A percentile compares a stretch with the other conserved stretches of the same genome.
These are phyloP conservation scores for Canis aureus DNA, from an alignment of 2,113 vertebrate species.

Conservation along the genomic window DNA sequence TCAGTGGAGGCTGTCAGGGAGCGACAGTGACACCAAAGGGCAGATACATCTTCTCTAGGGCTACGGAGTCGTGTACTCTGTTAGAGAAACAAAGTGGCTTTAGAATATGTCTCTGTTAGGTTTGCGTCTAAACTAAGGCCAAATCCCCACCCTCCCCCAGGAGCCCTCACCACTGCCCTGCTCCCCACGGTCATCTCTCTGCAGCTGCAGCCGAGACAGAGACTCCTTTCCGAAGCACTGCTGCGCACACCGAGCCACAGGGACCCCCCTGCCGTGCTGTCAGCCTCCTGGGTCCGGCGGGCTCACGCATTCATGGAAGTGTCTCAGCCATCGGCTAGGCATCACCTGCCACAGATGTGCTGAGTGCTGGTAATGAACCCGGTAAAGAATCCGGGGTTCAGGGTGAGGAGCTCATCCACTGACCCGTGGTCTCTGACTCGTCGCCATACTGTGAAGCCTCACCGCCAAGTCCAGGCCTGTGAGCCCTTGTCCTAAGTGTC, in stretches of 20 bases:
- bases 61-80: no score
- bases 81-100: background rate
- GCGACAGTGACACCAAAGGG: accelerated
- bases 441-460: slow-evolving; percentile 40
- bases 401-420: no score
- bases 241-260: accelerated
- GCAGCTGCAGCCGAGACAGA: background rate
- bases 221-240: background rate
- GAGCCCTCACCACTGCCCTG: no score
- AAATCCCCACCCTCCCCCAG: no score
- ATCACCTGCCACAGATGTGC: background rate
- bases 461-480: background rate
- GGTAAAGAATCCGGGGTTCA: background rate
- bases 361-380: slow-evolving; percentile 31
- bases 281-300: accelerated
- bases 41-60: background rate
- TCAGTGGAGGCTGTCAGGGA: background rate
- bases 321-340: background rate
- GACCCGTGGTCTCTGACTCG: background rate
- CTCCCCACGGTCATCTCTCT: background rate
- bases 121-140: background rate
- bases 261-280: accelerated
- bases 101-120: background rate
- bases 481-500: slow-evolving; percentile 72
- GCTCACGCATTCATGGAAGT: accelerated